These are phyloP conservation scores for Brachionus koreanus DNA, from an alignment of 1,140 invertebrate species.

Conservation along the genomic window DNA sequence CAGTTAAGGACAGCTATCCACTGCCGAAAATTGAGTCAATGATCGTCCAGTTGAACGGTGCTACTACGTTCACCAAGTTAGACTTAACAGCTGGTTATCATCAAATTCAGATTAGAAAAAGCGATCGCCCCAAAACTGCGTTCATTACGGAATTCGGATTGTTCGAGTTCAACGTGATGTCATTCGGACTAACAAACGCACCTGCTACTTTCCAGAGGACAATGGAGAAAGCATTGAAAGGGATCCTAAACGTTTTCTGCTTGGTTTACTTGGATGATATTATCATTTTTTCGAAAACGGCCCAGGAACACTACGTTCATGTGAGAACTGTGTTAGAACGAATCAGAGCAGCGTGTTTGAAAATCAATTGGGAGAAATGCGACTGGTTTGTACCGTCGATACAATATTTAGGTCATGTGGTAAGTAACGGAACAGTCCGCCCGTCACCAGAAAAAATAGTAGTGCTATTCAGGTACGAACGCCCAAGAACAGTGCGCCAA, in stretches of 20 bases:
- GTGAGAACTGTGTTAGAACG: neutral
- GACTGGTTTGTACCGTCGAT: neutral
- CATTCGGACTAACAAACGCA: neutral
- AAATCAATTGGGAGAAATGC: neutral
- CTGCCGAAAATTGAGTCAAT: neutral
- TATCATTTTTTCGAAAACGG: neutral
- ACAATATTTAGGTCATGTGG: neutral
- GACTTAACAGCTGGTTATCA: neutral
- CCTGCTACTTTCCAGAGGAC: neutral
- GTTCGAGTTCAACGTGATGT: neutral
- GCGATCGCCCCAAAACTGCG: neutral
- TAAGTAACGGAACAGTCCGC: neutral
- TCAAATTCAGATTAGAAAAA: neutral
- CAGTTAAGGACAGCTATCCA: neutral
- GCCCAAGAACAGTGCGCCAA: neutral
- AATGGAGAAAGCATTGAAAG: neutral
- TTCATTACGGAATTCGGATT: neutral
- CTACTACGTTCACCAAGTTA: neutral
- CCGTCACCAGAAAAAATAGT: neutral
- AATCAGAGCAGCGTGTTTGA: neutral
- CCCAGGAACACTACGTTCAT: neutral
- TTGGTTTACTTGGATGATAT: neutral
- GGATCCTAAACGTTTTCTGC: neutral
- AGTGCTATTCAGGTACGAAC: neutral
- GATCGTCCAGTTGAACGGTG: neutral